Conservation (phyloP, 1,140 invertebrate species). For the Pemphigus obesinymphae region DNA sequence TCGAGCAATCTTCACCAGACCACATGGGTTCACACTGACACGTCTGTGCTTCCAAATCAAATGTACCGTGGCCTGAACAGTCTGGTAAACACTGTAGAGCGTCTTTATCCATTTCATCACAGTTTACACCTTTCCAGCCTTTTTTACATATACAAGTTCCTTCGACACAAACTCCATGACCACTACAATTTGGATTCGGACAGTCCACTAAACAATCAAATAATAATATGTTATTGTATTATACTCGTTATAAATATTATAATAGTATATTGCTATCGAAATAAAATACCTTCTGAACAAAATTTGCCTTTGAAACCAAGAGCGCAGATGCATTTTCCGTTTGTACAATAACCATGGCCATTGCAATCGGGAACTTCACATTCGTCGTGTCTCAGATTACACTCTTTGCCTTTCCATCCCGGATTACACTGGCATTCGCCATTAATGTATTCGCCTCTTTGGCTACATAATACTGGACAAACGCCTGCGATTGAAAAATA, state of each 20-base stretch:
- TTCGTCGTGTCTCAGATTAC: conserved; percentile 85
- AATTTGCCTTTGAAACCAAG: conserved; percentile 88
- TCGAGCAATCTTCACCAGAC: conserved; percentile 91
- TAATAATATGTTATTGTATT: neutral
- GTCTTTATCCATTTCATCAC: conserved; percentile 85
- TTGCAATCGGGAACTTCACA: conserved; percentile 92
- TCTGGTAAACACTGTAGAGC: conserved; percentile 89
- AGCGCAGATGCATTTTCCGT: conserved; percentile 90
- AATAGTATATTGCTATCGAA: no score
- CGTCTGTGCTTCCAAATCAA: conserved; percentile 84
- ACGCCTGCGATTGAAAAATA: conserved; percentile 60
- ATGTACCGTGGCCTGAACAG: conserved; percentile 90
- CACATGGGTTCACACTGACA: conserved; percentile 88
- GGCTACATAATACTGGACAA: conserved; percentile 91
- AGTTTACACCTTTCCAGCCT: conserved; percentile 91
- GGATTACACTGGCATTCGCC: conserved; percentile 94
- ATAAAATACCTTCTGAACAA: conserved; percentile 79
- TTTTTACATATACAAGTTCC: conserved; percentile 96
- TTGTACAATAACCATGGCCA: conserved; percentile 89
- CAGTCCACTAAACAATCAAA: conserved; percentile 69
- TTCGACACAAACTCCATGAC: conserved; percentile 91
- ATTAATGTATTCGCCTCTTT: conserved; percentile 92
- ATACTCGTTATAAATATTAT: no score
- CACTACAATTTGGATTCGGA: conserved; percentile 89
- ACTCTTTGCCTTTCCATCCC: conserved; percentile 95